phyloP scores from a whole-genome alignment of 2,888 invertebrate species.

The Chymomyza caudatula region DNA sequence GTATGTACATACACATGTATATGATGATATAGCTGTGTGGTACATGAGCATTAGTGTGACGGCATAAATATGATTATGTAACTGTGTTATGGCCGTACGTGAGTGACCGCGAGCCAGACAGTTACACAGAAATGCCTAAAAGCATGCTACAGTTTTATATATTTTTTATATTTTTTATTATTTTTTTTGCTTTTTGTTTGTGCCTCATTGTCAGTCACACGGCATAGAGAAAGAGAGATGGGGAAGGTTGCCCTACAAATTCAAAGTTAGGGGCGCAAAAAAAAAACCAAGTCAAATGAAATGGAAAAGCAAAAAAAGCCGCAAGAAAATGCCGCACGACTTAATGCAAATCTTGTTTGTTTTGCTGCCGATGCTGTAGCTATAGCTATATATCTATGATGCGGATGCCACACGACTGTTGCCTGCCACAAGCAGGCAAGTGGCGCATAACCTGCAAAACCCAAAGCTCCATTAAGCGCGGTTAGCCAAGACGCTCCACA shows the following conservation, averaged over 20 bases:
- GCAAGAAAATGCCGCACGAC: neutral
- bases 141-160: neutral
- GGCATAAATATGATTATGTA: conserved; percentile 8
- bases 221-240: neutral
- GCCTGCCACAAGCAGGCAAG: neutral
- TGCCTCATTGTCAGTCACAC: conserved; percentile 1
- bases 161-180: neutral
- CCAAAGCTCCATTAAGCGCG: neutral
- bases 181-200: neutral
- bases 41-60: conserved; percentile 1
- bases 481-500: neutral
- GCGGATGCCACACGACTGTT: neutral
- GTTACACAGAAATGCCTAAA: neutral
- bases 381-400: neutral
- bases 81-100: neutral
- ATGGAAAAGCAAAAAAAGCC: neutral
- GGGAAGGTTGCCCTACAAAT: neutral
- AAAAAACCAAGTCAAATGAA: neutral
- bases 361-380: neutral
- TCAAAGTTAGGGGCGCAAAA: neutral
- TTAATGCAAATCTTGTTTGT: neutral
- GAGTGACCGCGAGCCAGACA: neutral
- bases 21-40: neutral
- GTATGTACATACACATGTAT: neutral
- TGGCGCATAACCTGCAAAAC: neutral